A percentile compares a stretch with the other conserved stretches of the same genome.
Conservation (phyloP, 35 echinoderm and acorn worm genomes). For the Hemicentrotus pulcherrimus region DNA sequence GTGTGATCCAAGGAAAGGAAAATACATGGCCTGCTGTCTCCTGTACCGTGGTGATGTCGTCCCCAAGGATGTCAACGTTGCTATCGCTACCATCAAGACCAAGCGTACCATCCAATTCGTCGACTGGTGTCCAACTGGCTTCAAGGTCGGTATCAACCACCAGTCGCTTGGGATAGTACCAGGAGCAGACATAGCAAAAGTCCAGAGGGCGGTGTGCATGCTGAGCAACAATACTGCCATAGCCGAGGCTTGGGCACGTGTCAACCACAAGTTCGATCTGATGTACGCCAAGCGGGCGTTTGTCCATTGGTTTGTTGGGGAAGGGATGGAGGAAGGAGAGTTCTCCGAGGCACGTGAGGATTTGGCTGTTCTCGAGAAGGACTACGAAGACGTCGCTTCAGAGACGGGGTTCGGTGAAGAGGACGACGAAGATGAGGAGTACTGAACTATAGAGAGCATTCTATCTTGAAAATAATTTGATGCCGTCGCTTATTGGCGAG, state of each 20-base stretch:
- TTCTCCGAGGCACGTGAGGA: background rate
- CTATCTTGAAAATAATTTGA: too few species aligned
- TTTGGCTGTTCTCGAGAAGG: background rate
- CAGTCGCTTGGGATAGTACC: conserved; percentile 56
- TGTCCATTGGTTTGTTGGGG: background rate
- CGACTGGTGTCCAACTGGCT: conserved; percentile 96
- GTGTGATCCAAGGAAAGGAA: background rate
- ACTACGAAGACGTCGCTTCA: background rate
- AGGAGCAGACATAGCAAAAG: background rate
- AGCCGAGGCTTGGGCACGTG: background rate
- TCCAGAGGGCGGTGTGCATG: background rate
- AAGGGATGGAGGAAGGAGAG: background rate
- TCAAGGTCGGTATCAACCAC: conserved; percentile 84
- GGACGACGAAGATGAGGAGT: background rate
- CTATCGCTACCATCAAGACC: conserved; percentile 94
- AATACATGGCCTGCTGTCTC: conserved; percentile 90
- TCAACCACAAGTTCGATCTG: background rate
- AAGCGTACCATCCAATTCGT: conserved; percentile 99
- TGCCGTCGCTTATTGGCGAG: too few species aligned
- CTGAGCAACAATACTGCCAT: background rate
- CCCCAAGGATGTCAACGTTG: conserved; percentile 94
- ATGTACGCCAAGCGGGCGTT: background rate
- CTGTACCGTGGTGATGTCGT: conserved; percentile 90
- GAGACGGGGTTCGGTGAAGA: background rate
- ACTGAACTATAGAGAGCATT: background rate